phyloP scores from a whole-genome alignment of 2,113 vertebrate genomes.

The Leptodactylus fuscus region DNA sequence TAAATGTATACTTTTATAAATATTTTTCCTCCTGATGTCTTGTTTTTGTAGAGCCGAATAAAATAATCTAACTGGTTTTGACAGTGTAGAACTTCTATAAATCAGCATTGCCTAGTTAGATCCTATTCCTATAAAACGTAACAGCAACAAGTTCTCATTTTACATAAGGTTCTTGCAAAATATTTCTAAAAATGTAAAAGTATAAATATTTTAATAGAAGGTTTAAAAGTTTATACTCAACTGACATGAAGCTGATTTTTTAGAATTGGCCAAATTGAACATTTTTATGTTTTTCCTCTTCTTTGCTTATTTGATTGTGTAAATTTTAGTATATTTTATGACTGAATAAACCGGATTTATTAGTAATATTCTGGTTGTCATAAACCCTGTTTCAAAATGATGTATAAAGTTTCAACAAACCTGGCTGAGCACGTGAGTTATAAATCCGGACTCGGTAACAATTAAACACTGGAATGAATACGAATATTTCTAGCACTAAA shows the following conservation, averaged over 20 bases:
- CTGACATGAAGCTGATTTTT: not conserved
- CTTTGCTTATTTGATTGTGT: slow-evolving; percentile 11
- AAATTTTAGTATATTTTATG: not conserved
- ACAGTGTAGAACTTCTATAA: not conserved
- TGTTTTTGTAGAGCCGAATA: not conserved
- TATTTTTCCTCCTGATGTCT: not conserved
- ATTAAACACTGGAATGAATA: not conserved
- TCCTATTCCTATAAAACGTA: not conserved
- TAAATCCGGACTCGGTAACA: not conserved
- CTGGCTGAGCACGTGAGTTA: not conserved
- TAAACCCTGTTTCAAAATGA: not conserved
- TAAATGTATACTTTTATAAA: not conserved
- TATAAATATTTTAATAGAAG: not conserved
- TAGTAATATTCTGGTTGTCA: slow-evolving; percentile 1
- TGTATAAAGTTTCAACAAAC: slow-evolving; percentile 17
- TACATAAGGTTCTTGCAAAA: not conserved
- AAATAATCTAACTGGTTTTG: not conserved
- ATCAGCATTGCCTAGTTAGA: not conserved
- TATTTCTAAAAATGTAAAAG: not conserved
- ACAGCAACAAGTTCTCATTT: not conserved
- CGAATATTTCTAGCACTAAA: not conserved
- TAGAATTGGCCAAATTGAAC: not conserved
- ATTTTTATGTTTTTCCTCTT: not conserved
- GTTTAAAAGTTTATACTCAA: not conserved
- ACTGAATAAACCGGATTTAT: not conserved